Conservation (phyloP, 2,113 vertebrate genomes). For the Centropus unirufus region DNA sequence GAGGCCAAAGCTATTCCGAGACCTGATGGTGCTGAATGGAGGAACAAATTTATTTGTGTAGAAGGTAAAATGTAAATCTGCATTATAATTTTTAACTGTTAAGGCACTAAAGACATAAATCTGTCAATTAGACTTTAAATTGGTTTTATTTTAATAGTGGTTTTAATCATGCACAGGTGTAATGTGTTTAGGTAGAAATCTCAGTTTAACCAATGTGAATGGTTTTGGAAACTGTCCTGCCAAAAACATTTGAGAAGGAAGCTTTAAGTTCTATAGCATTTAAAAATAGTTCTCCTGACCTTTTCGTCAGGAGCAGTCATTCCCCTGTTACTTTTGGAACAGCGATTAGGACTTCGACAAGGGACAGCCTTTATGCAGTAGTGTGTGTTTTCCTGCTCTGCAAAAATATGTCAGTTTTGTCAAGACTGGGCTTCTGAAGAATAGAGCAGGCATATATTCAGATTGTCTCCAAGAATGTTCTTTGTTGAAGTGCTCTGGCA, state of each 20-base stretch:
- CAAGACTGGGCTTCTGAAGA: background rate
- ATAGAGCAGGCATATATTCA: background rate
- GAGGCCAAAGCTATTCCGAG: conserved; percentile 87
- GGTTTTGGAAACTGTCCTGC: background rate
- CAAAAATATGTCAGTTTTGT: background rate
- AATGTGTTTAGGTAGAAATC: background rate
- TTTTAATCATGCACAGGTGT: background rate
- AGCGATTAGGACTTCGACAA: background rate
- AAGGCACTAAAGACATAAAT: background rate
- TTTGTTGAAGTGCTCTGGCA: background rate
- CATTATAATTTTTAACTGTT: background rate
- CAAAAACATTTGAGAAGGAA: conserved; percentile 57
- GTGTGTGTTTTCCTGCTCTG: background rate
- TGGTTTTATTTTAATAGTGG: background rate
- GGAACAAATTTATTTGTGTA: conserved; percentile 93
- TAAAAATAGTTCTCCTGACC: conserved; percentile 66
- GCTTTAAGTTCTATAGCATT: conserved; percentile 3
- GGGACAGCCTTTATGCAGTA: background rate
- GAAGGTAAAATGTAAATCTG: conserved; percentile 84
- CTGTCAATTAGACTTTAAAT: background rate
- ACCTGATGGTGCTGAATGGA: conserved; percentile 85
- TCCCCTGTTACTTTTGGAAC: conserved; percentile 36
- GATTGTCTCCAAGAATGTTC: background rate
- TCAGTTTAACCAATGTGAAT: background rate
- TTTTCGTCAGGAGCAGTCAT: conserved; percentile 42